Evolutionary conservation across 2,113 vertebrate genomes (phyloP), one percentile per base, ranked within the genome.

Genomic region (Suricata suricatta): DNA sequence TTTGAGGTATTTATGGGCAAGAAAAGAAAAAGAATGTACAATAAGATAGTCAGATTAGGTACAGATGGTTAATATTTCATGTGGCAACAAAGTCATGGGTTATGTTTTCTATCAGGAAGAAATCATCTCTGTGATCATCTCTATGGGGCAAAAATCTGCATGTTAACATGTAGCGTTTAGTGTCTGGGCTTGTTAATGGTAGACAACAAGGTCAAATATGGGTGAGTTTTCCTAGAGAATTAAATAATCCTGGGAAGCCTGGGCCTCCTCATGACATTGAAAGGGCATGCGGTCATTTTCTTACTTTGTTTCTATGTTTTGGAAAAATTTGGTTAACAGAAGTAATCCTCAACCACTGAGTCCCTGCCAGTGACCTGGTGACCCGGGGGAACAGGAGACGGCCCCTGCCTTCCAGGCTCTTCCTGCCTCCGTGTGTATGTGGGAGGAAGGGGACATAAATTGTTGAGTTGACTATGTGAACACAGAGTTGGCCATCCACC

Each of bases 401-500:
- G 16, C 8, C 47, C 7, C 11, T 17, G 4, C 1, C 14, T 13
- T 50, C 69, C 13, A 11, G 0, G 2, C 16, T 47, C 54, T 74
- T 35, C 25, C 21, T 31, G 23, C 8, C 10, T 11, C 3, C n/a
- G 54, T 4, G 33, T 21, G 69, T 17, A 41, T 6, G 3, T 19
- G 12, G 41, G 2, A 1, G n/a, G 17, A 19, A 29, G 41, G 16
- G 33, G 14, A 47, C 25, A 25, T 29, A 11, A 47, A 60, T 25
- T 38, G 47, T 77, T 52, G 64, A 68, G 33, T 41, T 27, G 27
- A 57, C 41, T 19, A 0, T 11, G 1, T 44, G 64, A 71, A 81
- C 9, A 0, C 1, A 1, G 38, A 7, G 6, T 3, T 29, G 52
- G 31, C 54, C 13, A 29, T 25, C 8, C 66, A 69, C 15, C 7